Evolutionary conservation across 2,113 vertebrate species (phyloP).

Genomic region (Vireo altiloquus): DNA sequence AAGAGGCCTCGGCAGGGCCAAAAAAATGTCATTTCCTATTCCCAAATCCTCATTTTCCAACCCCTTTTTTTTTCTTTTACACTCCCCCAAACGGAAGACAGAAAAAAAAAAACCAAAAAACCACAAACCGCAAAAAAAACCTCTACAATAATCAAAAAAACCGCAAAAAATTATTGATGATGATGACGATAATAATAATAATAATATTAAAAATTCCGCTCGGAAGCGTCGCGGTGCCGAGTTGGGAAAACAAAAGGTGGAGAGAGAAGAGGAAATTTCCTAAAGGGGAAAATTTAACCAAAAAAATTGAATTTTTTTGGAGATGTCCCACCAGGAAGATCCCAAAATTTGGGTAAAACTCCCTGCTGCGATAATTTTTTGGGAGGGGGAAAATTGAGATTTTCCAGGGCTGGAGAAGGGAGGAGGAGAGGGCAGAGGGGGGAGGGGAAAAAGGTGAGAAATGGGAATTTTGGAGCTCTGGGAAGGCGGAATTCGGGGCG

Average conservation of each 20-base stretch:
- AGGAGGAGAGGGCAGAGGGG: background rate
- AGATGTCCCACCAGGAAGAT: background rate
- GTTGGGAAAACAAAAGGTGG: background rate
- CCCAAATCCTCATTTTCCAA: background rate
- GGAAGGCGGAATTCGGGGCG: background rate
- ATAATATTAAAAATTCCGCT: background rate
- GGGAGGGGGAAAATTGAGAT: background rate
- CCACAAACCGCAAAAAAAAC: no score
- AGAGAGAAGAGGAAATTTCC: background rate
- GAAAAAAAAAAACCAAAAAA: no score
- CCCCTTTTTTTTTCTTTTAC: no score
- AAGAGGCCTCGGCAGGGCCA: slow-evolving; percentile 1
- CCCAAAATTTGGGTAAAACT: rapidly evolving
- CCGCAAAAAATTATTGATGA: no score
- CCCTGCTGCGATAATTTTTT: no score
- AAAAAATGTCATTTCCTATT: background rate
- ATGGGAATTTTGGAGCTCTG: background rate
- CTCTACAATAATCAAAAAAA: no score
- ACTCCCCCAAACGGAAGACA: background rate
- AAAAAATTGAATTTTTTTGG: background rate
- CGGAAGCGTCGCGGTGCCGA: background rate
- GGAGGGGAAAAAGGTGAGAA: background rate
- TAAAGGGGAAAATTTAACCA: background rate
- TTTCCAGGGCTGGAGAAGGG: background rate
- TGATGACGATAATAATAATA: no score